These are phyloP conservation scores for Holcopasites calliopsidis DNA, from an alignment of 1,140 invertebrate genomes.

Conservation along the genomic window DNA sequence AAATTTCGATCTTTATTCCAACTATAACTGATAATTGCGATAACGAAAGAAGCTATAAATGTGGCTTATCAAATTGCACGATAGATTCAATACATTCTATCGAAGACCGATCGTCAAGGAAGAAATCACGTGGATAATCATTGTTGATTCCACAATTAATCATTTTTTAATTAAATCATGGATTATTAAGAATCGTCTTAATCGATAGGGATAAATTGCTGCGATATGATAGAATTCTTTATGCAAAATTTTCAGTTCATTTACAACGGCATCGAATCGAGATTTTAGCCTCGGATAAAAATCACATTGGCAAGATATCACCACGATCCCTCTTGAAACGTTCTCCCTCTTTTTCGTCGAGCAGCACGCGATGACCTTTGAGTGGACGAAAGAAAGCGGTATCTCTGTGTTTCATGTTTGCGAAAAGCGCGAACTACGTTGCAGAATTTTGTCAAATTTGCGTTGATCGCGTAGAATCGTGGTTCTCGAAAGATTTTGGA, in stretches of 20 bases:
- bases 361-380: constrained; percentile 10
- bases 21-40: background rate
- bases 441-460: background rate
- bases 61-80: background rate
- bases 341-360: background rate
- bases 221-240: no score
- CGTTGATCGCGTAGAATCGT: no score
- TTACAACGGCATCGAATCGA: no score
- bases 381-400: background rate
- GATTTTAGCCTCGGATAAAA: background rate
- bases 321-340: background rate
- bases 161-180: no score
- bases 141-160: no score
- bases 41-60: no score
- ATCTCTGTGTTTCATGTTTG: background rate
- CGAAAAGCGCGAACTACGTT: background rate
- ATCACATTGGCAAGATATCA: background rate
- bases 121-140: no score
- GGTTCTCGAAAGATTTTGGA: no score
- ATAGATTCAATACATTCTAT: background rate
- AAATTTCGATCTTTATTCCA: no score
- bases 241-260: no score
- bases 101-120: background rate
- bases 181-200: no score
- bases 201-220: no score